Percentiles rank a stretch among this genome's conserved stretches.
phyloP scores from a whole-genome alignment of 2,797 vertebrate genomes.

The Decapterus maruadsi region DNA sequence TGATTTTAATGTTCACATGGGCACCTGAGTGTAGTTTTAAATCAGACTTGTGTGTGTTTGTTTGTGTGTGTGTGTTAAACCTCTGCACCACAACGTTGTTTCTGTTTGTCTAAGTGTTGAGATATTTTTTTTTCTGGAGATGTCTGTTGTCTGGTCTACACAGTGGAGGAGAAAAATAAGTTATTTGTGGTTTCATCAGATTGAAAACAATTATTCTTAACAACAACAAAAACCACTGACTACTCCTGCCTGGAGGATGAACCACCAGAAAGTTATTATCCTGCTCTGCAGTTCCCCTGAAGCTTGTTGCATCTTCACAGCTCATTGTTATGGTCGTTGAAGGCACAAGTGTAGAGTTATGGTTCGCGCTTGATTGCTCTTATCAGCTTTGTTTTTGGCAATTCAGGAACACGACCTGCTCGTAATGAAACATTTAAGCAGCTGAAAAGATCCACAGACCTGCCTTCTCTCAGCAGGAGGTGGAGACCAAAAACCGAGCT shows the following conservation, averaged over 20 bases:
- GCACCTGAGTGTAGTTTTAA: neutral
- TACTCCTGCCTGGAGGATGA: neutral
- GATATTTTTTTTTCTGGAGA: neutral
- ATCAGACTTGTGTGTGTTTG: neutral
- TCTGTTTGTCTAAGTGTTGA: neutral
- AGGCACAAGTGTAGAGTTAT: neutral
- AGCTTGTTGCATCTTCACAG: neutral
- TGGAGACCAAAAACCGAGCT: neutral
- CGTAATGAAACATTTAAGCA: neutral
- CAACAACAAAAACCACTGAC: too few relatives aligned
- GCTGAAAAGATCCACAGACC: neutral
- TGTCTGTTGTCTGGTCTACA: neutral
- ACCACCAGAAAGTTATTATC: neutral
- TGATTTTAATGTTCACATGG: neutral
- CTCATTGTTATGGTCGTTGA: neutral
- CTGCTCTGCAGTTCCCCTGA: neutral
- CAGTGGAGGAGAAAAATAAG: neutral
- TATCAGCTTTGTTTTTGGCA: neutral
- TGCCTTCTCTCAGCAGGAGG: neutral
- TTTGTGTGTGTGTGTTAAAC: neutral
- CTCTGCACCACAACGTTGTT: too few relatives aligned
- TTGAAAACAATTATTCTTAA: neutral
- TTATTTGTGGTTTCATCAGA: neutral
- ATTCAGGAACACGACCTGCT: neutral
- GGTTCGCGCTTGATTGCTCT: neutral